A percentile compares a stretch with the other conserved stretches of the same genome.
phyloP scores from a whole-genome alignment of 1,140 invertebrate species.

The Pinna nobilis region DNA sequence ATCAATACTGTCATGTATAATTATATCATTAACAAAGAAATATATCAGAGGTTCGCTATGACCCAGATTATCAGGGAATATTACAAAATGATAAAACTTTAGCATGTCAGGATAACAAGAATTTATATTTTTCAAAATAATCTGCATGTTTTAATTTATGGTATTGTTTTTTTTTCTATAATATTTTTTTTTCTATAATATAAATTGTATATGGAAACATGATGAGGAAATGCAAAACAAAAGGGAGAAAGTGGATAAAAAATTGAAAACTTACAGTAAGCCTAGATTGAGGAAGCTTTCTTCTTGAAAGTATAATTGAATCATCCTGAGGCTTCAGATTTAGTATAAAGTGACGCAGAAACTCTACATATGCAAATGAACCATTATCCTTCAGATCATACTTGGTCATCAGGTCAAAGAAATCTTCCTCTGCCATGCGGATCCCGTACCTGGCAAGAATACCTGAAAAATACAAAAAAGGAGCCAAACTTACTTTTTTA shows the following conservation, averaged over 20 bases:
- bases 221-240: no score
- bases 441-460: conserved; percentile 57
- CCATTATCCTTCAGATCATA: conserved; percentile 71
- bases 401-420: conserved; percentile 65
- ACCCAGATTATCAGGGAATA: no score
- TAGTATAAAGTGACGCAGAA: conserved; percentile 70
- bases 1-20: no score
- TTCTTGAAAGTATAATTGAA: conserved; percentile 39
- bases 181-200: no score
- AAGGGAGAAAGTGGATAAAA: background rate
- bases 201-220: no score
- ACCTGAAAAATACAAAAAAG: conserved; percentile 52
- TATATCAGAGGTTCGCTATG: no score
- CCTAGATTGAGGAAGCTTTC: conserved; percentile 50
- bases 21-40: no score
- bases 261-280: conserved; percentile 45
- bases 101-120: no score
- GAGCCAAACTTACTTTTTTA: background rate
- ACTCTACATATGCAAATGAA: conserved; percentile 66
- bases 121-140: no score
- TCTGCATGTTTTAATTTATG: no score
- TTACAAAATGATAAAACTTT: no score
- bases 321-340: conserved; percentile 58
- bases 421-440: conserved; percentile 60
- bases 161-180: no score